Percentiles rank a stretch among this genome's conserved stretches.
These are phyloP conservation scores for Chloebia gouldiae DNA, from an alignment of 2,113 vertebrate genomes.

Conservation along the genomic window DNA sequence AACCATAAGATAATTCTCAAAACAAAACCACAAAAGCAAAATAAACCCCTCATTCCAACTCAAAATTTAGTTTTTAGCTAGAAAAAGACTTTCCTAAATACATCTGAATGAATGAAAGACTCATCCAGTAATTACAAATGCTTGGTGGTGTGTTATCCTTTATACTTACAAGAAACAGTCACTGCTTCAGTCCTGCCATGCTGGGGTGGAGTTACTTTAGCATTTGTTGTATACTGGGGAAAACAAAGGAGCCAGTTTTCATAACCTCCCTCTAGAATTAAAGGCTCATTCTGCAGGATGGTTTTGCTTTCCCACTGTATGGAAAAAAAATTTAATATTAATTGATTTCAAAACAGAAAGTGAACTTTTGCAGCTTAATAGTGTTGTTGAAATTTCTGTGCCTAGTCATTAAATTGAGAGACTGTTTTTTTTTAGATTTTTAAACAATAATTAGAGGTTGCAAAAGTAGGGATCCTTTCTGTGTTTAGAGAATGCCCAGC, in stretches of 20 bases:
- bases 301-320: slow-evolving; percentile 93
- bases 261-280: slow-evolving; percentile 94
- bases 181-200: slow-evolving; percentile 74
- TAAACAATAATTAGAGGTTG: background rate
- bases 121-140: background rate
- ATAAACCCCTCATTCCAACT: background rate
- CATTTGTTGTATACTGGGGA: slow-evolving; percentile 93
- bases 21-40: background rate
- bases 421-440: background rate
- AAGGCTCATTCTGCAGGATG: slow-evolving; percentile 86
- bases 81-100: background rate
- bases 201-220: slow-evolving; percentile 86
- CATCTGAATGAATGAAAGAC: background rate
- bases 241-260: slow-evolving; percentile 98
- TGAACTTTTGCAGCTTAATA: background rate
- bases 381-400: background rate
- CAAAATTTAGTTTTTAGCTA: background rate
- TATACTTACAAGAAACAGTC: slow-evolving; percentile 87
- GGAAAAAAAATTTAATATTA: slow-evolving; percentile 17
- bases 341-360: background rate
- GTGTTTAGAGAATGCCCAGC: background rate
- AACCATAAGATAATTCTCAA: background rate
- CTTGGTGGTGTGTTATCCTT: background rate
- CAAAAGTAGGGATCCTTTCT: background rate
- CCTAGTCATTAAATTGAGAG: background rate